Conservation (phyloP, 2,113 vertebrate genomes). For the Sus scrofa region DNA sequence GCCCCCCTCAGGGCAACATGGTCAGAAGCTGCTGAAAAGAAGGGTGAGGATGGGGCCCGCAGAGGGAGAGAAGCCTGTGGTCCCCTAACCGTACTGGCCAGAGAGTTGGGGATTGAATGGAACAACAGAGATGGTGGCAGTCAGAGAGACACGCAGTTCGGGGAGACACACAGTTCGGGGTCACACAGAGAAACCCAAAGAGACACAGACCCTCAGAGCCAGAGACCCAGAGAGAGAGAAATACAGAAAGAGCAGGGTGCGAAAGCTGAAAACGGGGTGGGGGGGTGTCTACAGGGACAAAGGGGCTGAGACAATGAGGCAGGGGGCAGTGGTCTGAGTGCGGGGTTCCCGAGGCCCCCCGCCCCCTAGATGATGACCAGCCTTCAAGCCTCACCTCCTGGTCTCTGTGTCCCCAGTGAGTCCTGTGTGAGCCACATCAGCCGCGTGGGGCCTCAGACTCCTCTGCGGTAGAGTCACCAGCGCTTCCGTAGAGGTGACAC, state of each 20-base stretch:
- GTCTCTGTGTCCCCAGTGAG: not conserved
- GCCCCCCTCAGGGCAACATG: not conserved
- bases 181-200: not conserved
- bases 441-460: not conserved
- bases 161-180: not conserved
- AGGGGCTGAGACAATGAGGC: not conserved
- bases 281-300: not conserved
- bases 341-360: accelerated
- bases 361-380: not conserved
- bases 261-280: accelerated
- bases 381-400: not conserved
- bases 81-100: accelerated
- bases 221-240: not conserved
- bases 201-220: accelerated
- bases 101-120: not conserved
- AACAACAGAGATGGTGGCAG: not conserved
- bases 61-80: not conserved
- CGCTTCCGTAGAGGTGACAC: conserved; percentile 52
- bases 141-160: accelerated
- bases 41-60: not conserved
- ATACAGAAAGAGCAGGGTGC: too few species aligned
- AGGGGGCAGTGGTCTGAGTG: accelerated
- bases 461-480: not conserved
- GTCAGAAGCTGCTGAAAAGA: not conserved
- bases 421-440: not conserved